These are phyloP conservation scores for Passer domesticus DNA, from an alignment of 2,113 vertebrate species.

Conservation along the genomic window DNA sequence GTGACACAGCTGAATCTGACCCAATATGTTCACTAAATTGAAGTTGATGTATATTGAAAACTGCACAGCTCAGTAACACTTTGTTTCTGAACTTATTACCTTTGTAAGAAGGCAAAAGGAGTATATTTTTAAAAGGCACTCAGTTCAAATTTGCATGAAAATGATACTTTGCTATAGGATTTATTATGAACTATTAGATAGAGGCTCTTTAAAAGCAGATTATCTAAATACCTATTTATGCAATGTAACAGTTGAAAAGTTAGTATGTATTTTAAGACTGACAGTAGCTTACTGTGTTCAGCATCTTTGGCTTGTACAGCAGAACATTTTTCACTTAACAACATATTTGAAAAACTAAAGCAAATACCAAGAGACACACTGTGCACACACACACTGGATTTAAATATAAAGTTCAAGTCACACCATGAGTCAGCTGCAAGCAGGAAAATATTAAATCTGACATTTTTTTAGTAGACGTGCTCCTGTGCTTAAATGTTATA, in stretches of 20 bases:
- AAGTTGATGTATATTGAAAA: background rate
- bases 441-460: background rate
- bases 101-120: background rate
- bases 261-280: background rate
- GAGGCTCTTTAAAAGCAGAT: too few relatives aligned
- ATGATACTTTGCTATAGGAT: background rate
- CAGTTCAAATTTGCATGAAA: slow-evolving; percentile 15
- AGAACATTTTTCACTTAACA: slow-evolving; percentile 21
- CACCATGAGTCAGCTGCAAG: background rate
- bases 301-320: background rate
- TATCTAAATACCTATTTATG: slow-evolving; percentile 17
- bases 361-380: background rate
- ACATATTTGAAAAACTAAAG: background rate
- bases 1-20: background rate
- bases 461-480: background rate
- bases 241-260: background rate
- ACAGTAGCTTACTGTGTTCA: background rate
- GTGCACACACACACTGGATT: background rate
- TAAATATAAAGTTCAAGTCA: slow-evolving; percentile 20
- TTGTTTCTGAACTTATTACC: background rate
- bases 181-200: background rate
- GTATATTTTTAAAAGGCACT: background rate
- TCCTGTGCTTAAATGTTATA: background rate
- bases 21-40: background rate
- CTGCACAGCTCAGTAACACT: background rate